A percentile compares a stretch with the other conserved stretches of the same genome.
phyloP scores from a whole-genome alignment of 2,113 vertebrate genomes.

The Glaucomys volans region DNA sequence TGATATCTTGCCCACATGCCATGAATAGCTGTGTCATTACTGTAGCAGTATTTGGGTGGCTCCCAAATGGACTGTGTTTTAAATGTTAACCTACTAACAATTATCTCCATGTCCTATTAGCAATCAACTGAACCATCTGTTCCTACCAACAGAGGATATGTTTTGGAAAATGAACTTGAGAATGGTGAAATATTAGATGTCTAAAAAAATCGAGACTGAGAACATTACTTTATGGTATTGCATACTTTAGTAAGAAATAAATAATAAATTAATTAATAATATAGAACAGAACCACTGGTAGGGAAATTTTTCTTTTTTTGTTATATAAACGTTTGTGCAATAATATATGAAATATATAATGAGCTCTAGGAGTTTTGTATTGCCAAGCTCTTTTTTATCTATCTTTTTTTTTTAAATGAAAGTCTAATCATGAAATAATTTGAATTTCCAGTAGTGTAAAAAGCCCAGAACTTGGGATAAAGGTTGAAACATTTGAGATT shows the following conservation, averaged over 20 bases:
- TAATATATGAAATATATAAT: not conserved
- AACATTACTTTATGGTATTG: not conserved
- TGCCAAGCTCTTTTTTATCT: not conserved
- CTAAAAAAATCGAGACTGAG: conserved; percentile 30
- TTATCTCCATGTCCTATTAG: conserved; percentile 73
- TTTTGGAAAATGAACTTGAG: conserved; percentile 66
- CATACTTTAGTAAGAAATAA: not conserved
- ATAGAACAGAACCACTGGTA: not conserved
- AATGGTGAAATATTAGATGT: conserved; percentile 58
- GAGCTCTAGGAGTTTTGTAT: not conserved
- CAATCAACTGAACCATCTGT: conserved; percentile 78
- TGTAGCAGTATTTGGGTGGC: conserved; percentile 41
- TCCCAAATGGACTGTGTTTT: conserved; percentile 69
- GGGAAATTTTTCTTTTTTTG: not conserved
- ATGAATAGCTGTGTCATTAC: conserved; percentile 25
- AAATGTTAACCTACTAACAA: conserved; percentile 78
- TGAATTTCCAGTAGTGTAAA: not conserved
- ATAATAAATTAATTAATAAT: not conserved
- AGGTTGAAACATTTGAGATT: not conserved
- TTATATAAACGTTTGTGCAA: not conserved
- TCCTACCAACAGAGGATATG: conserved; percentile 65
- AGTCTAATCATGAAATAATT: not conserved
- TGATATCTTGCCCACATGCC: conserved; percentile 23
- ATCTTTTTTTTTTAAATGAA: not conserved
- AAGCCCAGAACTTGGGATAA: not conserved